These are phyloP conservation scores for Ophonus ardosiacus DNA, from an alignment of 2,888 invertebrate genomes.

Conservation along the genomic window DNA sequence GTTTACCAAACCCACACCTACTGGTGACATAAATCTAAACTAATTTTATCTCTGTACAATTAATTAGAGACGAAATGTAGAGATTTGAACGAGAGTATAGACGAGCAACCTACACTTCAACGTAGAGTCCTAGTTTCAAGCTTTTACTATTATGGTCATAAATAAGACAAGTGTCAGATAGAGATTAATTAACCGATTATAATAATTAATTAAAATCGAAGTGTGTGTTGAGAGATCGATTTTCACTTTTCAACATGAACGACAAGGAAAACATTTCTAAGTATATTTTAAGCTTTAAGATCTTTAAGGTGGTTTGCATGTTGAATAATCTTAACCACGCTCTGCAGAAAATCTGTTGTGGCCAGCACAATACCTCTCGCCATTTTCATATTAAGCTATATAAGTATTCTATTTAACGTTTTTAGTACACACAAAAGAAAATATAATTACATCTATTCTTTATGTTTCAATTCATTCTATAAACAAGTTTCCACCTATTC, in stretches of 20 bases:
- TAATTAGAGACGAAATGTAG: slow-evolving; percentile 60
- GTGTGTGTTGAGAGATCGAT: slow-evolving; percentile 40
- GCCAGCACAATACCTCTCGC: no score
- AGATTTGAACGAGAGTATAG: slow-evolving; percentile 11
- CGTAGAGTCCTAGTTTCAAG: slow-evolving; percentile 36
- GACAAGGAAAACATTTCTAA: background rate
- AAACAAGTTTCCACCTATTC: no score
- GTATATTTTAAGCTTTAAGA: no score
- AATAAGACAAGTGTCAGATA: slow-evolving; percentile 56
- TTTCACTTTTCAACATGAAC: slow-evolving; percentile 20
- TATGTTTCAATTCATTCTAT: no score
- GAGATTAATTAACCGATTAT: slow-evolving; percentile 62
- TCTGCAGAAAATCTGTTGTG: no score
- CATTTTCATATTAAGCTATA: no score
- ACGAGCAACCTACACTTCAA: slow-evolving; percentile 50
- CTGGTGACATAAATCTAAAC: slow-evolving; percentile 60
- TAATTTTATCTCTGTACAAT: slow-evolving; percentile 62
- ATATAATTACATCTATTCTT: no score
- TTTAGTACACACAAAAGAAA: no score
- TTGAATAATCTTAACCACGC: no score
- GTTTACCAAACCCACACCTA: slow-evolving; percentile 44
- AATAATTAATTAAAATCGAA: slow-evolving; percentile 62
- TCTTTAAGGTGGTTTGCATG: no score
- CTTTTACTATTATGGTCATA: slow-evolving; percentile 26
- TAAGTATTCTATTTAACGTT: no score